Conservation (phyloP, 1,140 invertebrate species). For the Leptonema lineaticorne region DNA sequence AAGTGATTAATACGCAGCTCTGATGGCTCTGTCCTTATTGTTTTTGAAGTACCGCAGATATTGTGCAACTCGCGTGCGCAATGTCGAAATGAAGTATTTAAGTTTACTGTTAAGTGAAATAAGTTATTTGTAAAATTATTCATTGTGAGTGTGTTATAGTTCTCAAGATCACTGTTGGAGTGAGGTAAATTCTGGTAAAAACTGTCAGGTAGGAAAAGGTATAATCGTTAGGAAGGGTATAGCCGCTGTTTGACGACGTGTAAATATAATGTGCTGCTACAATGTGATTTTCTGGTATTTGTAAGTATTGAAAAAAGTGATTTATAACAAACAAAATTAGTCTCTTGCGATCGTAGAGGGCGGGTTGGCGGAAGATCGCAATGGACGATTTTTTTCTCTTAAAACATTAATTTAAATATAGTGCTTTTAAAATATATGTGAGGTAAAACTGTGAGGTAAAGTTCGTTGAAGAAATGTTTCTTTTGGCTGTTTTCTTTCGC, state of each 20-base stretch:
- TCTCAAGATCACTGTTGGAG: not conserved
- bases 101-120: not conserved
- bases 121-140: not conserved
- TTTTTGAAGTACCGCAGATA: not conserved
- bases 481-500: no score
- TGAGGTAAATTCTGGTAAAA: not conserved
- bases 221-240: not conserved
- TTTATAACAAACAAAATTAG: no score
- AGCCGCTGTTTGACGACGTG: no score
- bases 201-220: not conserved
- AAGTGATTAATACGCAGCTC: not conserved
- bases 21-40: not conserved
- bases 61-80: constrained; percentile 1
- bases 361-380: not conserved
- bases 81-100: constrained; percentile 22
- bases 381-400: not conserved
- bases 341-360: not conserved
- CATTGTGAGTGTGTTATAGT: not conserved
- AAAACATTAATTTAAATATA: not conserved
- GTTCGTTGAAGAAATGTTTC: no score
- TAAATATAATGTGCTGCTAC: no score
- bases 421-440: not conserved
- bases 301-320: no score
- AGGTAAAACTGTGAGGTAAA: not conserved
- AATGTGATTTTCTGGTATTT: no score